Conservation (phyloP, 2,797 vertebrate species). For the Aselliscus stoliczkanus region DNA sequence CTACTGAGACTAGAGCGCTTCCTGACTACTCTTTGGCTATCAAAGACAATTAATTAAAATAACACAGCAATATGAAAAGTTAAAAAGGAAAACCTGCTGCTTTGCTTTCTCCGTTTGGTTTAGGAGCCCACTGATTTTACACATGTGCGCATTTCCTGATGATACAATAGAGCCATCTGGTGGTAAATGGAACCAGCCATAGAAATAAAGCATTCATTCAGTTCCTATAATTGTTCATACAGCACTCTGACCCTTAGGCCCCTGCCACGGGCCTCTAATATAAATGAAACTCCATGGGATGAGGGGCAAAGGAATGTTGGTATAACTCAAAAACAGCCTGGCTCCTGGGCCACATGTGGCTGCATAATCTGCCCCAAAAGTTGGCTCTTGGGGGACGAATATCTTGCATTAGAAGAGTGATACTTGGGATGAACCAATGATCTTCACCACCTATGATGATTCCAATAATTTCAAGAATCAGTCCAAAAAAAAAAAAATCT, state of each 20-base stretch:
- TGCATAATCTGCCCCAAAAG: not conserved
- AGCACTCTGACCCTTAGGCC: not conserved
- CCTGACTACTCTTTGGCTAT: not conserved
- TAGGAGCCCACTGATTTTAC: not conserved
- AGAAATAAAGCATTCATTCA: slow-evolving; percentile 16
- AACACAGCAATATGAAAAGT: not conserved
- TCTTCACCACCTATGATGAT: not conserved
- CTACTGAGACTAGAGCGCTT: not conserved
- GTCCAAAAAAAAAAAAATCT: not conserved
- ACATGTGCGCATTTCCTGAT: slow-evolving; percentile 20
- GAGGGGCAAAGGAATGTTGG: not conserved
- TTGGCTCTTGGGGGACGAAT: not conserved
- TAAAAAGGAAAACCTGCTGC: not conserved
- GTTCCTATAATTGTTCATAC: not conserved
- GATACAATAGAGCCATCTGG: slow-evolving; percentile 70
- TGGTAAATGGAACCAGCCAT: slow-evolving; percentile 30
- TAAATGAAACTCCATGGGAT: not conserved
- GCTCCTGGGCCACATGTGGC: rapidly evolving
- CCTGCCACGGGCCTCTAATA: not conserved
- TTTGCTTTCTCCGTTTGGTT: slow-evolving; percentile 1
- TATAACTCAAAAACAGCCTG: not conserved
- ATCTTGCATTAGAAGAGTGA: not conserved
- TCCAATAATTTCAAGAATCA: not conserved
- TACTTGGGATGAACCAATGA: not conserved
- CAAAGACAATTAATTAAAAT: not conserved